Conservation (phyloP, 2,797 vertebrate genomes). For the Danio aesculapii region DNA sequence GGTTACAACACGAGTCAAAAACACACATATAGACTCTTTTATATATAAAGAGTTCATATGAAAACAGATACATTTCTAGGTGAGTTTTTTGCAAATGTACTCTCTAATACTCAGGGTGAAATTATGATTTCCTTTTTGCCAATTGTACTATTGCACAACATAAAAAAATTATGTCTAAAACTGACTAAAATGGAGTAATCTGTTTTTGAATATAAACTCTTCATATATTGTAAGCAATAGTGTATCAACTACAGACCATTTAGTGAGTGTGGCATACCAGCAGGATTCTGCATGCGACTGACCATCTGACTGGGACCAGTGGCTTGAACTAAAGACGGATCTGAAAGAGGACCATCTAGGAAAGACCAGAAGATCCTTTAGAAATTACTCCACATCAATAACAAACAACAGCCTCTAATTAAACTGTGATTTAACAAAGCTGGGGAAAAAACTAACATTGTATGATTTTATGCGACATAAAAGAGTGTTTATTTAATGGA, state of each 20-base stretch:
- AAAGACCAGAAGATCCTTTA: conserved; percentile 18
- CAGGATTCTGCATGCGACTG: conserved; percentile 86
- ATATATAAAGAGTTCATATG: not conserved
- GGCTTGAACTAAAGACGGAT: conserved; percentile 88
- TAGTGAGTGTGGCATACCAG: conserved; percentile 67
- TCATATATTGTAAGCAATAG: no score
- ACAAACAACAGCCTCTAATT: not conserved
- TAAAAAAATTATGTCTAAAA: no score
- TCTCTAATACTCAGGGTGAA: no score
- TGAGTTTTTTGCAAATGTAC: no score
- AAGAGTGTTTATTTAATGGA: not conserved
- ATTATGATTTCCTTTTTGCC: no score
- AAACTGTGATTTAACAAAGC: not conserved
- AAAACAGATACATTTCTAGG: no score
- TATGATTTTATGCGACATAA: not conserved
- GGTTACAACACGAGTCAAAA: not conserved
- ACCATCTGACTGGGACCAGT: conserved; percentile 91
- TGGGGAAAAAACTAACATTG: not conserved
- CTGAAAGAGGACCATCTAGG: conserved; percentile 90
- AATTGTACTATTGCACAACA: no score
- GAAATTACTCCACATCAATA: not conserved
- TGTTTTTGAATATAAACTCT: no score
- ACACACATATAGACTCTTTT: not conserved
- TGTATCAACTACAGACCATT: conserved; percentile 8
- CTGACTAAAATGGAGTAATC: no score